Conservation (phyloP, 2,113 vertebrate species). For the Synodontis membranacea region DNA sequence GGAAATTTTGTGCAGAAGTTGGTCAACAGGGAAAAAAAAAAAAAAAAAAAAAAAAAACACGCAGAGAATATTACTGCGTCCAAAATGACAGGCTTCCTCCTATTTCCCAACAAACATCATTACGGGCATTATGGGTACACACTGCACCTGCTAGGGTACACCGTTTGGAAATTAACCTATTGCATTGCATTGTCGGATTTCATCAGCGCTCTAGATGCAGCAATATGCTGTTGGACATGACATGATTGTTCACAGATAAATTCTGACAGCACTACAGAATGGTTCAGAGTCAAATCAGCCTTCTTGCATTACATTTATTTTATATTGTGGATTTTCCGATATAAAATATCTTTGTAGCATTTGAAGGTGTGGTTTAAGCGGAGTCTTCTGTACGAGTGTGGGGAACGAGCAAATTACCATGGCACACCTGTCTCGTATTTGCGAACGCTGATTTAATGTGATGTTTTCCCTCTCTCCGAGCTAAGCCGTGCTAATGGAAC, state of each 20-base stretch:
- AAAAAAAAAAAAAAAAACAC: background rate
- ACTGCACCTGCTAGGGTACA: background rate
- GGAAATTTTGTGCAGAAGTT: background rate
- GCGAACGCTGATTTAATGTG: background rate
- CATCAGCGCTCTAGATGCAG: background rate
- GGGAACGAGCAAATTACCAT: background rate
- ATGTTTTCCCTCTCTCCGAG: background rate
- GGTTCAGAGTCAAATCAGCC: background rate
- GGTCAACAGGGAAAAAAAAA: too few relatives aligned
- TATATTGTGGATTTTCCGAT: background rate
- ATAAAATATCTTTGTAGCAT: background rate
- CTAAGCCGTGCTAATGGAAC: background rate
- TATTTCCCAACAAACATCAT: background rate
- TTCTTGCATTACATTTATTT: background rate
- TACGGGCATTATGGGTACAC: background rate
- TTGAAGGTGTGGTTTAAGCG: background rate
- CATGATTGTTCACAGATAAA: background rate
- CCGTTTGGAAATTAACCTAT: background rate
- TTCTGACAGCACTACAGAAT: background rate
- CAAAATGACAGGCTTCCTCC: background rate
- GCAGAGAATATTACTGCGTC: background rate
- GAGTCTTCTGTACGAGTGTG: background rate
- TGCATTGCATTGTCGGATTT: background rate
- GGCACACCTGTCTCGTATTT: background rate
- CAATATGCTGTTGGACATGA: background rate